phyloP scores from a whole-genome alignment of 2,797 vertebrate genomes.

The Florisuga fusca region DNA sequence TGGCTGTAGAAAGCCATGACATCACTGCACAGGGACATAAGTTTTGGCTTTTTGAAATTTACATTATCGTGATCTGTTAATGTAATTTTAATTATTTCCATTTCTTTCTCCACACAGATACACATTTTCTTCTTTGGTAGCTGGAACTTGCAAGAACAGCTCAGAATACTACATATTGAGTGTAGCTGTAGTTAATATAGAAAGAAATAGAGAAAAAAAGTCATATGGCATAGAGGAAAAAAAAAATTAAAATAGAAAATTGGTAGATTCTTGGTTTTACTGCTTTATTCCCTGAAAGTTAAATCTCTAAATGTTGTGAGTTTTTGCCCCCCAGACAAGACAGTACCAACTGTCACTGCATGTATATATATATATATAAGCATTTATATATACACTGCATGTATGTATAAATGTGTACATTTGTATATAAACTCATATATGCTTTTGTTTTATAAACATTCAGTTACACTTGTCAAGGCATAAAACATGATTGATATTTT shows the following conservation, averaged over 20 bases:
- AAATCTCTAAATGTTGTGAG: neutral
- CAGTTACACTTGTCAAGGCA: neutral
- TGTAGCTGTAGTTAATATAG: neutral
- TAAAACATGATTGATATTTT: neutral
- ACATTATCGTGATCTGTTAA: neutral
- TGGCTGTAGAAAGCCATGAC: neutral
- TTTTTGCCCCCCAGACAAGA: neutral
- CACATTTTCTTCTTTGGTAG: neutral
- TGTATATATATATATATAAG: too few species aligned
- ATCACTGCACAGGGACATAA: neutral
- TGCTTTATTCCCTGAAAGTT: neutral
- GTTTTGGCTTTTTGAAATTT: neutral
- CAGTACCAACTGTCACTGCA: neutral
- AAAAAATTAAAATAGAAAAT: neutral
- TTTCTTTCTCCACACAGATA: neutral
- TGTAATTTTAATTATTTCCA: neutral
- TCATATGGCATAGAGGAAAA: neutral
- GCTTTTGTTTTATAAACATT: neutral
- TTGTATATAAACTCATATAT: neutral
- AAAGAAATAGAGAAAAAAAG: neutral
- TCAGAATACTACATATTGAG: neutral
- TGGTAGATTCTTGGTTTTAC: neutral
- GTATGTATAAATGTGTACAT: too few species aligned
- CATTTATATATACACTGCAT: too few species aligned
- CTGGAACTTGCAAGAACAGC: neutral